Percentiles rank a stretch among this genome's conserved stretches.
Evolutionary conservation across 2,797 vertebrate species (phyloP).

Genomic region (Selene dorsalis): DNA sequence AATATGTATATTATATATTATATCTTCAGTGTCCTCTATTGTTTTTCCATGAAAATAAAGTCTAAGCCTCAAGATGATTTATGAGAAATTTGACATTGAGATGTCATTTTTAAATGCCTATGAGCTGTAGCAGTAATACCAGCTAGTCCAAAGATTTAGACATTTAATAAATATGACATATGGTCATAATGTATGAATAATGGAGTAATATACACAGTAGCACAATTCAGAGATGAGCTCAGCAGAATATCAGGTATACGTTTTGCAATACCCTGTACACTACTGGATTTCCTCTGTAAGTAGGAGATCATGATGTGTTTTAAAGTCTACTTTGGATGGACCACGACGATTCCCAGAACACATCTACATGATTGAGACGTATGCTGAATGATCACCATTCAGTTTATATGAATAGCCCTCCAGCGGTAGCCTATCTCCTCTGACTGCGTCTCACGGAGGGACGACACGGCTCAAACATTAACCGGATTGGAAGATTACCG

Average conservation of each 20-base stretch:
- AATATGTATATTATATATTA: neutral
- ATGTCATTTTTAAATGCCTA: neutral
- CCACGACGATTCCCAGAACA: neutral
- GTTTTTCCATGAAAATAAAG: neutral
- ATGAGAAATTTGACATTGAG: neutral
- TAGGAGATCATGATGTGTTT: neutral
- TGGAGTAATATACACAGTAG: neutral
- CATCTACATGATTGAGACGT: neutral
- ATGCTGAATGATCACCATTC: neutral
- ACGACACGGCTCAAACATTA: neutral
- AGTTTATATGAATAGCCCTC: slow-evolving; percentile 1
- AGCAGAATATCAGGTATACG: neutral
- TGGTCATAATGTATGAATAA: too few species aligned
- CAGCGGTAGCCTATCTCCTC: neutral
- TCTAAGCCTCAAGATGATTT: neutral
- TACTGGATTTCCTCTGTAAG: neutral
- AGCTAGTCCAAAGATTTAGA: neutral
- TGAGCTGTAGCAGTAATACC: neutral
- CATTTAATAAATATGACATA: neutral
- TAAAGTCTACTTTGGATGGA: neutral
- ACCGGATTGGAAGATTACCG: neutral
- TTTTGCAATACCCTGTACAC: neutral
- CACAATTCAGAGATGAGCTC: neutral
- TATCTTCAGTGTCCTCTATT: neutral
- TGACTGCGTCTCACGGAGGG: neutral